These are phyloP conservation scores for Lepidothrix coronata DNA, from an alignment of 2,113 vertebrate species.

Conservation along the genomic window DNA sequence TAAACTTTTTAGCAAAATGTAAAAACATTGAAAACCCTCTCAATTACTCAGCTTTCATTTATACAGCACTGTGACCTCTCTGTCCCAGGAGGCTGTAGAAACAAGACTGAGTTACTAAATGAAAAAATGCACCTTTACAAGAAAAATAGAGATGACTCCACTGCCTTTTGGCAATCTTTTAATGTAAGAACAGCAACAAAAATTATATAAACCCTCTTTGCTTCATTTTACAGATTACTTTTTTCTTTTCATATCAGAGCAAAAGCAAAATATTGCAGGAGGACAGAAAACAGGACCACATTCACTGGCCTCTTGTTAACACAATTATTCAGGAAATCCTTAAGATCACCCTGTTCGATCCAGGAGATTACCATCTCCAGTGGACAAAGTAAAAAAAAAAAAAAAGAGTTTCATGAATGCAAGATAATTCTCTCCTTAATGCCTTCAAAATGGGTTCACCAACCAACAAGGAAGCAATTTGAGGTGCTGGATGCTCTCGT, in stretches of 20 bases:
- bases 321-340: background rate
- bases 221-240: background rate
- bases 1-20: conserved; percentile 20
- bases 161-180: background rate
- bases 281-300: background rate
- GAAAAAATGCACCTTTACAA: conserved; percentile 1
- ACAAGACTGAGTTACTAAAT: conserved; percentile 8
- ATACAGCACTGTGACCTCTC: background rate
- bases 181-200: background rate
- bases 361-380: background rate
- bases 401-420: background rate
- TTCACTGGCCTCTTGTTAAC: background rate
- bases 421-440: background rate
- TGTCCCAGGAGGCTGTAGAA: conserved; percentile 4
- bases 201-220: background rate
- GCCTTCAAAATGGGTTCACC: background rate
- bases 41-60: conserved; percentile 26
- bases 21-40: conserved; percentile 8
- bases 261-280: background rate
- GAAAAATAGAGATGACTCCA: background rate
- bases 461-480: background rate
- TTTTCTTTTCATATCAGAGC: background rate
- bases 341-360: background rate
- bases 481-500: background rate
- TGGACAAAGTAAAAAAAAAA: background rate